Percentiles rank a stretch among this genome's conserved stretches.
phyloP scores from a whole-genome alignment of 2,888 invertebrate genomes.

The Vesta saturnalis region DNA sequence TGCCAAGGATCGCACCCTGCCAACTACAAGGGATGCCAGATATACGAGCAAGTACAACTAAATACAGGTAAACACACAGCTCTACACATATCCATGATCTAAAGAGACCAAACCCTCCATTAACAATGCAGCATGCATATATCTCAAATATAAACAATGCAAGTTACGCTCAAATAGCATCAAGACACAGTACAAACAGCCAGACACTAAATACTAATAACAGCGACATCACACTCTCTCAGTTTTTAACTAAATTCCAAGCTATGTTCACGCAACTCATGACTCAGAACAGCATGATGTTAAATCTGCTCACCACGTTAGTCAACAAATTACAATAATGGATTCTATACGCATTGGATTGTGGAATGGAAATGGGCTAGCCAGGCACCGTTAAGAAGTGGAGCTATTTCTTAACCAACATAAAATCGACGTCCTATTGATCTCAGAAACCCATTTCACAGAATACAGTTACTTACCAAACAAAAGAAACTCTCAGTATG shows the following conservation, averaged over 20 bases:
- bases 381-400: constrained; percentile 28
- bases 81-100: not conserved
- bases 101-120: constrained; percentile 15
- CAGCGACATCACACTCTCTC: constrained; percentile 5
- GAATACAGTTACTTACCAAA: not conserved
- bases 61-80: constrained; percentile 11
- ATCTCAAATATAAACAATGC: constrained; percentile 4
- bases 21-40: too few relatives aligned
- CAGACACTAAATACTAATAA: not conserved
- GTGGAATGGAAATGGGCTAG: constrained; percentile 43
- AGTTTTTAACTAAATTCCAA: constrained; percentile 11
- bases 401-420: constrained; percentile 21
- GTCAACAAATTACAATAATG: too few relatives aligned
- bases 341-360: constrained; percentile 35
- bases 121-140: not conserved
- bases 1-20: constrained; percentile 22
- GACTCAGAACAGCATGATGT: constrained; percentile 17
- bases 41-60: constrained; percentile 15
- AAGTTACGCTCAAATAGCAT: not conserved
- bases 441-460: constrained; percentile 38
- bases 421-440: constrained; percentile 40
- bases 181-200: not conserved
- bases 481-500: not conserved
- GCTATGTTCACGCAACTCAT: constrained; percentile 6
- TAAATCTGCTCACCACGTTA: too few relatives aligned